phyloP scores from a whole-genome alignment of 2,888 invertebrate genomes.

The Sinodicranocentrus sp. region DNA sequence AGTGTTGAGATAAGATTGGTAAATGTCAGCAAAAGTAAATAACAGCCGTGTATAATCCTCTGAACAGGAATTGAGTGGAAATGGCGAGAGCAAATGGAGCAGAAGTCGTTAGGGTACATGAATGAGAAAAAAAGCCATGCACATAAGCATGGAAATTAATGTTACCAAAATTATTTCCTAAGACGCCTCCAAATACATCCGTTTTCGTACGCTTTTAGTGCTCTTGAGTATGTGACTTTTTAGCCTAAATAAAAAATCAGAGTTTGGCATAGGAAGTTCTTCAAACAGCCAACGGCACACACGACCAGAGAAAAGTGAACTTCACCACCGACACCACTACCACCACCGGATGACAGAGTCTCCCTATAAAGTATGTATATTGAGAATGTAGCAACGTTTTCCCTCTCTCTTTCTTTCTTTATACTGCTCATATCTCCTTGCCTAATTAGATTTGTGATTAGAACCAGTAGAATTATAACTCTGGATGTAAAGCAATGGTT shows the following conservation, averaged over 20 bases:
- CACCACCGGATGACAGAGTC: slow-evolving; percentile 33
- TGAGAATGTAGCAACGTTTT: background rate
- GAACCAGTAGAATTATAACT: slow-evolving; percentile 56
- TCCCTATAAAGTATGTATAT: background rate
- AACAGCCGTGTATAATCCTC: slow-evolving; percentile 55
- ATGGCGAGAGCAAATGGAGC: slow-evolving; percentile 51
- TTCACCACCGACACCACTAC: background rate
- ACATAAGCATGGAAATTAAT: slow-evolving; percentile 55
- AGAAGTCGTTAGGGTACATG: slow-evolving; percentile 53
- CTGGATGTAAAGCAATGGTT: slow-evolving; percentile 48
- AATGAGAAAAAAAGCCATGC: slow-evolving; percentile 15
- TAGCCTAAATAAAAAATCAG: slow-evolving; percentile 26
- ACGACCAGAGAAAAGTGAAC: slow-evolving; percentile 7
- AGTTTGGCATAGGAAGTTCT: slow-evolving; percentile 29
- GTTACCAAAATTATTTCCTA: slow-evolving; percentile 65
- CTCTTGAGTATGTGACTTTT: slow-evolving; percentile 29
- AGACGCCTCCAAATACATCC: slow-evolving; percentile 58
- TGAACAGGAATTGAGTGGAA: slow-evolving; percentile 52
- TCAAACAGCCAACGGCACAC: slow-evolving; percentile 17
- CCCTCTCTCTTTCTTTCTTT: background rate
- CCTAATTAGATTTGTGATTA: slow-evolving; percentile 65
- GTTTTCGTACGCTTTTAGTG: slow-evolving; percentile 20
- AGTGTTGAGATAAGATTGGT: slow-evolving; percentile 63
- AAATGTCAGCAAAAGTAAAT: slow-evolving; percentile 58
- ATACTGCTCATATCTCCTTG: slow-evolving; percentile 40